phyloP scores from a whole-genome alignment of 2,888 invertebrate species.

The Andrena bicolor region DNA sequence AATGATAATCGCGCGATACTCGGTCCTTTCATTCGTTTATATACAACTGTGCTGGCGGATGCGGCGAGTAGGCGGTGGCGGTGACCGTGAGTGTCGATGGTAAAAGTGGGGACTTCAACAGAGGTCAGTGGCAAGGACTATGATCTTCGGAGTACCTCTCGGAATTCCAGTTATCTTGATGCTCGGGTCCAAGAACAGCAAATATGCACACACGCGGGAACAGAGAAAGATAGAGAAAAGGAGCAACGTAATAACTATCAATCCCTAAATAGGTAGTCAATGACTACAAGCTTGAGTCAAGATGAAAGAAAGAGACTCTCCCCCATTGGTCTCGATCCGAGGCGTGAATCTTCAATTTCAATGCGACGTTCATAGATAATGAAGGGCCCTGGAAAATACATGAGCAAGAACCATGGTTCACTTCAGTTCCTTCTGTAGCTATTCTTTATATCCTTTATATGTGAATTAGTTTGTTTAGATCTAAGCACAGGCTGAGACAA shows the following conservation, averaged over 20 bases:
- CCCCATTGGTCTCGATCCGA: background rate
- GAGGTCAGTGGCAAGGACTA: constrained; percentile 59
- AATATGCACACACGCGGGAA: too few relatives aligned
- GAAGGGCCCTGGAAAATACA: background rate
- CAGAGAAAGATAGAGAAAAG: constrained; percentile 5
- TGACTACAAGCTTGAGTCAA: background rate
- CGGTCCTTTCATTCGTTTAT: constrained; percentile 45
- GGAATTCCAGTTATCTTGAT: constrained; percentile 22
- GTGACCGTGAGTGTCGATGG: constrained; percentile 22
- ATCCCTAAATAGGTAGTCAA: background rate
- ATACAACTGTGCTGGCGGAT: constrained; percentile 37
- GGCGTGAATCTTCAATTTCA: background rate
- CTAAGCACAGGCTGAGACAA: too few relatives aligned
- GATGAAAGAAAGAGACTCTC: background rate
- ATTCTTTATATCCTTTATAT: background rate
- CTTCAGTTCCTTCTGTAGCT: background rate
- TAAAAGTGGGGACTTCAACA: constrained; percentile 43
- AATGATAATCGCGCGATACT: constrained; percentile 24
- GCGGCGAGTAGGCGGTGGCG: constrained; percentile 36
- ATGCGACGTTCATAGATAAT: background rate
- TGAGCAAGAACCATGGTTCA: background rate
- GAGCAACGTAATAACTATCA: background rate
- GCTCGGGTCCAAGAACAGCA: background rate
- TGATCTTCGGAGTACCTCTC: constrained; percentile 4
- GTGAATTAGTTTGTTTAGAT: background rate